Conservation (phyloP, 2,888 invertebrate genomes). For the Yponomeuta malinellus region DNA sequence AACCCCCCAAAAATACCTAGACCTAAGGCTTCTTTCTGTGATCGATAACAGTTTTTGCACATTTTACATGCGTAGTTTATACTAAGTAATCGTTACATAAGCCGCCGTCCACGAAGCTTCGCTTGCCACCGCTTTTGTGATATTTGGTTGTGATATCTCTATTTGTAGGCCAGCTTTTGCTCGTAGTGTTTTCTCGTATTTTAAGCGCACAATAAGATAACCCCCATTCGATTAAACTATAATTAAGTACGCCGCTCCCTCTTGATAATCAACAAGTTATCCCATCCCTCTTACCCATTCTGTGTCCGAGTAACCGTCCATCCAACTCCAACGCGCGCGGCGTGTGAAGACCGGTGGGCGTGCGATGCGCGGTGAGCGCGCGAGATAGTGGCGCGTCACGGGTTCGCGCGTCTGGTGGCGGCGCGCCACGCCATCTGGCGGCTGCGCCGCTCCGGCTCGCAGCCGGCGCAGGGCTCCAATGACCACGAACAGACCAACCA, state of each 20-base stretch:
- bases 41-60: conserved; percentile 66
- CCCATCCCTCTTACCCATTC: conserved; percentile 20
- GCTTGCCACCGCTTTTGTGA: conserved; percentile 73
- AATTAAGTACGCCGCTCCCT: conserved; percentile 47
- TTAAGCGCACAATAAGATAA: conserved; percentile 9
- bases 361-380: conserved; percentile 43
- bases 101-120: conserved; percentile 73
- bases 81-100: conserved; percentile 67
- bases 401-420: conserved; percentile 82
- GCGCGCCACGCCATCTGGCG: conserved; percentile 83
- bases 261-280: conserved; percentile 11
- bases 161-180: conserved; percentile 68
- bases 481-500: conserved; percentile 73
- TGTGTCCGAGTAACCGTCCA: too few relatives aligned
- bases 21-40: conserved; percentile 73
- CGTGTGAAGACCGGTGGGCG: conserved; percentile 14
- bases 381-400: conserved; percentile 79
- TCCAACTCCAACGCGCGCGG: conserved; percentile 18
- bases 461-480: conserved; percentile 68
- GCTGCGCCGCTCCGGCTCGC: conserved; percentile 75
- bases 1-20: conserved; percentile 54
- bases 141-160: conserved; percentile 70
- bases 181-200: conserved; percentile 39
- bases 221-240: conserved; percentile 26
- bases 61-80: conserved; percentile 56